phyloP scores from a whole-genome alignment of 2,797 vertebrate species.

The Eleutherodactylus coqui region DNA sequence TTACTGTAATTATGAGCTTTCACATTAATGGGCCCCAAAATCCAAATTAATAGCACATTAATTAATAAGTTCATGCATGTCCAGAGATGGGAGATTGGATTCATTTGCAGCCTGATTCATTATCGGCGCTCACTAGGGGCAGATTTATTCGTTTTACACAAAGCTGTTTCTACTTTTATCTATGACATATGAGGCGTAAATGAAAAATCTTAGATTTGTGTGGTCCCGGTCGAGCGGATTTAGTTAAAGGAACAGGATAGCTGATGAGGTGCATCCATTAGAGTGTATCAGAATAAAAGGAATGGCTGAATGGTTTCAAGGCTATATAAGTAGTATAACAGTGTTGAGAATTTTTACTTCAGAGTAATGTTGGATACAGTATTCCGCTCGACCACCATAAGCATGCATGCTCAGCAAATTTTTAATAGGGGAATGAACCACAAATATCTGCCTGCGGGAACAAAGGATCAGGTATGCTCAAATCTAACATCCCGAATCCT shows the following conservation, averaged over 20 bases:
- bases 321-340: no score
- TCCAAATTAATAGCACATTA: slow-evolving; percentile 27
- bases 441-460: no score
- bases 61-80: slow-evolving; percentile 38
- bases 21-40: slow-evolving; percentile 36
- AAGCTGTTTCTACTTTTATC: neutral
- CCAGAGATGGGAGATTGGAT: slow-evolving; percentile 25
- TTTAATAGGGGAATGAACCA: no score
- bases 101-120: slow-evolving; percentile 27
- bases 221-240: neutral
- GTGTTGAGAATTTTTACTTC: no score
- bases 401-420: no score
- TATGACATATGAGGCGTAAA: slow-evolving; percentile 13
- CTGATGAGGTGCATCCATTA: neutral
- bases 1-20: slow-evolving; percentile 41
- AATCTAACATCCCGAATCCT: no score
- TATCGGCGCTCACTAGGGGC: neutral
- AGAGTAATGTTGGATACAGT: no score
- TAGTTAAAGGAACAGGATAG: neutral
- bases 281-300: neutral
- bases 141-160: neutral
- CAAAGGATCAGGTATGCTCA: no score
- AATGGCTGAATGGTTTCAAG: neutral
- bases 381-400: no score
- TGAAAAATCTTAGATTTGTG: neutral